Percentiles rank a stretch among this genome's conserved stretches.
Evolutionary conservation across 2,888 invertebrate genomes (phyloP).

Genomic region (Calliopum simillimum): DNA sequence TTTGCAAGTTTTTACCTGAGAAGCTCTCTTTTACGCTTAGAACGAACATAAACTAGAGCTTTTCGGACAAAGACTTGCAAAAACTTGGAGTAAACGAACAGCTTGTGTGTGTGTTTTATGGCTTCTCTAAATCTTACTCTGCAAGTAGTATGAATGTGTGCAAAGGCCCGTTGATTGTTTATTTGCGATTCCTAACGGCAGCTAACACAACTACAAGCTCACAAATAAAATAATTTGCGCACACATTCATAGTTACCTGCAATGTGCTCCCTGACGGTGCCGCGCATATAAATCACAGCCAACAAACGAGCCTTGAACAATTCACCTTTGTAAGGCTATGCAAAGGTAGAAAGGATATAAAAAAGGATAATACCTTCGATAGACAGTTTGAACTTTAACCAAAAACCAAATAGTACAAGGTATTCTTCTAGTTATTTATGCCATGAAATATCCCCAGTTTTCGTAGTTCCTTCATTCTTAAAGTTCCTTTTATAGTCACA

Average conservation of each 20-base stretch:
- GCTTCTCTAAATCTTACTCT: neutral
- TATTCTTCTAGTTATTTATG: slow-evolving; percentile 10
- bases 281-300: slow-evolving; percentile 13
- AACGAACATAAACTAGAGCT: too few species aligned
- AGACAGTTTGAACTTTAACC: slow-evolving; percentile 5
- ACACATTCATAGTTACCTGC: neutral
- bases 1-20: slow-evolving; percentile 21
- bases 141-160: neutral
- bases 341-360: neutral
- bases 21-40: too few species aligned
- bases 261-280: neutral
- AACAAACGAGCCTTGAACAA: neutral
- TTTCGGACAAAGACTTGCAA: too few species aligned
- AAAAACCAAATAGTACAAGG: neutral
- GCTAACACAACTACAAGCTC: slow-evolving; percentile 2
- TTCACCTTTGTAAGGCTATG: too few species aligned
- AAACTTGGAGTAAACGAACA: too few species aligned
- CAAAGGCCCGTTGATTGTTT: slow-evolving; percentile 8
- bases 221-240: neutral
- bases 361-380: slow-evolving; percentile 10
- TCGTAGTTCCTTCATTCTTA: neutral
- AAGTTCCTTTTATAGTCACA: too few species aligned
- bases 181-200: neutral
- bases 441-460: neutral
- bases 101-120: neutral